Evolutionary conservation across 2,888 invertebrate species (phyloP).

Genomic region (Clusia tigrina): DNA sequence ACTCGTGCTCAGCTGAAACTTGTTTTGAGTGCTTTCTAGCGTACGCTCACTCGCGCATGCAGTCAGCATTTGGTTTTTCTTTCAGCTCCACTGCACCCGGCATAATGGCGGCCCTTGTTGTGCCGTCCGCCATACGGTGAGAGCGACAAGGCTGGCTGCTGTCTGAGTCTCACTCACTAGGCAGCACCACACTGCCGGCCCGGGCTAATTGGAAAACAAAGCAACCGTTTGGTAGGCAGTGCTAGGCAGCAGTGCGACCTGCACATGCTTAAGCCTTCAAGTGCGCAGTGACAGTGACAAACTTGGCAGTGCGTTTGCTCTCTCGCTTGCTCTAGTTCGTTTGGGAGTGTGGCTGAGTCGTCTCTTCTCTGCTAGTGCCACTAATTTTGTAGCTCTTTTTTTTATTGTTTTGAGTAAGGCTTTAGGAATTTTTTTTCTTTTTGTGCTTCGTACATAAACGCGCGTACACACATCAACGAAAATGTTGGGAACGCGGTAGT

Average conservation of each 20-base stretch:
- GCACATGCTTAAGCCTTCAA: conserved; percentile 54
- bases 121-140: conserved; percentile 25
- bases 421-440: no score
- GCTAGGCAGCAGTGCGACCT: conserved; percentile 58
- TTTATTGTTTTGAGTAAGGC: no score
- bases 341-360: no score
- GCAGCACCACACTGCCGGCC: not conserved
- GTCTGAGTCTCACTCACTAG: not conserved
- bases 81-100: conserved; percentile 46
- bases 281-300: conserved; percentile 48
- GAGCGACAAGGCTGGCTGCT: no score
- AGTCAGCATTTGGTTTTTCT: no score
- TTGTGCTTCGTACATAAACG: no score
- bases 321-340: conserved; percentile 31
- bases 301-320: conserved; percentile 27
- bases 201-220: conserved; percentile 40
- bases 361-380: no score
- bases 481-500: no score
- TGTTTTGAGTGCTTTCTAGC: conserved; percentile 46
- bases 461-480: no score
- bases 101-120: conserved; percentile 51
- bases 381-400: no score
- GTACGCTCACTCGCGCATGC: conserved; percentile 46
- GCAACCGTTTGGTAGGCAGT: conserved; percentile 56
- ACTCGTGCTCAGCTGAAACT: conserved; percentile 3